Evolutionary conservation across 2,888 invertebrate species (phyloP), one percentile per base, ranked within the genome.

Genomic region (Steromphala cineraria): DNA sequence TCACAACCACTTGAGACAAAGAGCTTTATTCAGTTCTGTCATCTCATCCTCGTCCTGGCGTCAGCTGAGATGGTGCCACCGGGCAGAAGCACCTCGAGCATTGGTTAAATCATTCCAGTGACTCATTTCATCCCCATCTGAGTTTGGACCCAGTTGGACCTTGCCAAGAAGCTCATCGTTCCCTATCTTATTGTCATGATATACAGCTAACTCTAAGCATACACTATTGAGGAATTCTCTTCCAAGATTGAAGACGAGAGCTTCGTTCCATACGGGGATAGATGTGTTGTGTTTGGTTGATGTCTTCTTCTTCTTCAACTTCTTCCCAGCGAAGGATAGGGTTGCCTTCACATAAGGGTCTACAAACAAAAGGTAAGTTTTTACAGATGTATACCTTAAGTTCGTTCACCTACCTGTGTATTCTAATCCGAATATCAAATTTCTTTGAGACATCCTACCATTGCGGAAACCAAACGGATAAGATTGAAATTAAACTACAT

Each of bases 251-350:
- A 98, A 98, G 36, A 96, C 96, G 83, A 98, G 95, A 21, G 98
- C 97, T 93, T 98, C 98, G 93, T 98, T 98, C 98, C 98, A 98
- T 13, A 97, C 96, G 0, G 98, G 98, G 94, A 96, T 96, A 87
- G 95, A 95, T 85, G 96, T 96, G 56, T 96, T 95, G 92, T 96
- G 96, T 81, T 95, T 95, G 82, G 96, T 96, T 15, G 96, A 96
- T 53, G 97, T 98, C 94, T 98, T 98, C 95, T 97, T 98, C 85
- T 91, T 91, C 94, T 96, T 96, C 94, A 97, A 97, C 46, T 96
- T 95, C 75, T 97, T 95, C 90, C 96, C 97, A 88, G 96, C 96
- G 89, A 96, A 96, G 76, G 97, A 94, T 79, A 98, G 94, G n/a
- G 97, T 96, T 77, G 98, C 96, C 95, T 98, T 96, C 21, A 97